Conservation (phyloP, 64 coral and sea anemone species). For the Dendrophyllia cribrosa region DNA sequence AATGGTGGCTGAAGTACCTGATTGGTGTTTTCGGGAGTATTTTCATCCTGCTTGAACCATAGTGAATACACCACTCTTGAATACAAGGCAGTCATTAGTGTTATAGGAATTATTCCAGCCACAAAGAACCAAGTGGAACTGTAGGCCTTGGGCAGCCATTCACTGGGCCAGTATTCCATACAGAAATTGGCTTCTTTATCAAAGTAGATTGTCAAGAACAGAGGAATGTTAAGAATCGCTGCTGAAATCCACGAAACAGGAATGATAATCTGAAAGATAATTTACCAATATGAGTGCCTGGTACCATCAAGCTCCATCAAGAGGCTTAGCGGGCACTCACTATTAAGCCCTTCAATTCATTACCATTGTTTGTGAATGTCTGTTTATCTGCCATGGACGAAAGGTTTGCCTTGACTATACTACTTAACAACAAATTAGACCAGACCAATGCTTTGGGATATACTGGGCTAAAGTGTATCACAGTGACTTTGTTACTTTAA, state of each 20-base stretch:
- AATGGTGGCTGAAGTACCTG: background rate
- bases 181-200: slow-evolving; percentile 40
- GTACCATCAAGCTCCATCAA: too few species aligned
- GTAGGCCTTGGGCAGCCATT: slow-evolving; percentile 40
- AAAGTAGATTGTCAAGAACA: slow-evolving; percentile 43
- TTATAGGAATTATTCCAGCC: background rate
- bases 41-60: background rate
- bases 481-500: too few species aligned
- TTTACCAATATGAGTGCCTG: background rate
- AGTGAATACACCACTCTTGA: slow-evolving; percentile 25
- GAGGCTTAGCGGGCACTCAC: too few species aligned
- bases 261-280: slow-evolving; percentile 7
- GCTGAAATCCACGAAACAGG: slow-evolving; percentile 22
- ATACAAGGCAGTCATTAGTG: slow-evolving; percentile 1
- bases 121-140: slow-evolving; percentile 34
- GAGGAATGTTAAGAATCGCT: slow-evolving; percentile 13
- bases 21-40: background rate
- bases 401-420: too few species aligned
- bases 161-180: slow-evolving; percentile 35
- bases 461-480: too few species aligned
- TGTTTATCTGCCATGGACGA: too few species aligned
- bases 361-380: too few species aligned
- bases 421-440: too few species aligned
- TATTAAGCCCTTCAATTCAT: too few species aligned
- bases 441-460: too few species aligned